phyloP scores from a whole-genome alignment of 2,113 vertebrate genomes.

The Desmodus rotundus region DNA sequence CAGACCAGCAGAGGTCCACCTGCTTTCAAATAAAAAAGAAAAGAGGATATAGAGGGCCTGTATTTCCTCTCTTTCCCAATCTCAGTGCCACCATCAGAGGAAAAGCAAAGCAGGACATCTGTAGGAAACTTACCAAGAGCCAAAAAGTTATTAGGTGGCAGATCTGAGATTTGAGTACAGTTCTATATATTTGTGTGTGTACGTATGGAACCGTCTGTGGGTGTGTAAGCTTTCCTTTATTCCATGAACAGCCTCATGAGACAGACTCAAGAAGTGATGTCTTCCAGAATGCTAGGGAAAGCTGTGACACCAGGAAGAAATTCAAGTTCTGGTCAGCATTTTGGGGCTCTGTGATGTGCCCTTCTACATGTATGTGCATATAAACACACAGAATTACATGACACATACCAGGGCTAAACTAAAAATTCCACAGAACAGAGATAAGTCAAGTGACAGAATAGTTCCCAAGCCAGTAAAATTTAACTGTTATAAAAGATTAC shows the following conservation, averaged over 20 bases:
- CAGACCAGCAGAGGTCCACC: neutral
- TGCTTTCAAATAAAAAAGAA: slow-evolving; percentile 1
- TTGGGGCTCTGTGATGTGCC: neutral
- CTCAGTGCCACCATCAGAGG: neutral
- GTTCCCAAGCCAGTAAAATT: neutral
- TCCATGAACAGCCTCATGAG: neutral
- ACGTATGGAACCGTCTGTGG: neutral
- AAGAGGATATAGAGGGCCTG: neutral
- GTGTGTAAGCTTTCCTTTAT: neutral
- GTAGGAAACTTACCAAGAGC: slow-evolving; percentile 22
- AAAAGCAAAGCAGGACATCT: slow-evolving; percentile 12
- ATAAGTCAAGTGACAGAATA: neutral
- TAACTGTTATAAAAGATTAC: neutral
- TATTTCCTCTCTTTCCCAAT: slow-evolving; percentile 15
- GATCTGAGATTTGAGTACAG: neutral
- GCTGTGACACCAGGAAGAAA: neutral
- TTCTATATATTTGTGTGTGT: neutral
- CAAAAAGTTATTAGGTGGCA: neutral
- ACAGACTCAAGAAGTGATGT: neutral
- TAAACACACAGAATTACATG: neutral
- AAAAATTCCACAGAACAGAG: slow-evolving; percentile 11
- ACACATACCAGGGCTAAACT: neutral
- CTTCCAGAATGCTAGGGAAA: neutral
- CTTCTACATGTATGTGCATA: neutral
- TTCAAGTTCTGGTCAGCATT: neutral